A percentile compares a stretch with the other conserved stretches of the same genome.
phyloP scores from a whole-genome alignment of 2,113 vertebrate species.

The Xiphophorus couchianus region DNA sequence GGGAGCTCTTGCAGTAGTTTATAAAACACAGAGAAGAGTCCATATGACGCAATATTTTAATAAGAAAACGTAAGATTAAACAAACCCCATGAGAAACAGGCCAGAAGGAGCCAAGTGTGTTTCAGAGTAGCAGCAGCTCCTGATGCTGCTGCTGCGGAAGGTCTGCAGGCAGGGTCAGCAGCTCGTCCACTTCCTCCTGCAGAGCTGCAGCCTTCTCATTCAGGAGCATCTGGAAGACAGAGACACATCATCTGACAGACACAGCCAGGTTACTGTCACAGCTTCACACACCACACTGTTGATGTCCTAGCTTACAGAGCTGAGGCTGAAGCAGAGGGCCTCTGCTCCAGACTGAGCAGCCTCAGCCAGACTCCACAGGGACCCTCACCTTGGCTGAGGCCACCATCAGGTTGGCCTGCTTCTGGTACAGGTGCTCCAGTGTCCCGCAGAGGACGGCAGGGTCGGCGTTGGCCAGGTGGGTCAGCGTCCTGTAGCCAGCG shows the following conservation, averaged over 20 bases:
- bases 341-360: not conserved
- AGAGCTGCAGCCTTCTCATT: constrained; percentile 93
- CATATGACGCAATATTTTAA: constrained; percentile 2
- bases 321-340: not conserved
- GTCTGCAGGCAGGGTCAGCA: constrained; percentile 84
- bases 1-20: not conserved
- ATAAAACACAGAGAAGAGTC: not conserved
- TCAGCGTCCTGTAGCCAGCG: constrained; percentile 88
- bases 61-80: not conserved
- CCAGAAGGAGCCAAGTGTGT: not conserved
- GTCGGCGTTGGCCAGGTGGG: constrained; percentile 89
- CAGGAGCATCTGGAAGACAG: constrained; percentile 89
- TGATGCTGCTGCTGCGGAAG: constrained; percentile 51
- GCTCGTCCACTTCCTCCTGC: constrained; percentile 90
- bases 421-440: constrained; percentile 85
- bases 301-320: not conserved
- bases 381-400: constrained; percentile 89
- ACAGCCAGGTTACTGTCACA: not conserved
- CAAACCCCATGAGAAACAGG: not conserved
- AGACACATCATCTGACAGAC: not conserved
- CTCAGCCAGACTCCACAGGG: not conserved
- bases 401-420: constrained; percentile 89
- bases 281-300: not conserved
- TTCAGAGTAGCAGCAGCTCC: not conserved
- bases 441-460: constrained; percentile 80